phyloP scores from a whole-genome alignment of 2,797 vertebrate genomes.

The Sebastes jordani region DNA sequence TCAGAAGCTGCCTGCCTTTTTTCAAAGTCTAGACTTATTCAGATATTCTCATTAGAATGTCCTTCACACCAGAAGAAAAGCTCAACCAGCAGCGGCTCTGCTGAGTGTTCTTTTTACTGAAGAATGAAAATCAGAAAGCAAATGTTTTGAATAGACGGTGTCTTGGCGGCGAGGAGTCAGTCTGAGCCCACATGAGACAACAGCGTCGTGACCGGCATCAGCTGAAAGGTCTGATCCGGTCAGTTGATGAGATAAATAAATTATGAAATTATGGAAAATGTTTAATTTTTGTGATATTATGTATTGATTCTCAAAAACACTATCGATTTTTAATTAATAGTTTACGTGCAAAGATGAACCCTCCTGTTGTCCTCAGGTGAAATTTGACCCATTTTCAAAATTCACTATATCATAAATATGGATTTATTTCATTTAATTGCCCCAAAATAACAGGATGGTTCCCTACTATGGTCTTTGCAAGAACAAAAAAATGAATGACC shows the following conservation, averaged over 20 bases:
- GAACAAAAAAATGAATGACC: no score
- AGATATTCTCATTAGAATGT: constrained; percentile 20
- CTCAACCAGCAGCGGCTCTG: background rate
- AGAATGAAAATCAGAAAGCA: background rate
- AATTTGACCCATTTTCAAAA: no score
- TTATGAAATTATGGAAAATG: background rate
- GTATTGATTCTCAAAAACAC: no score
- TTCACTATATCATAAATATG: no score
- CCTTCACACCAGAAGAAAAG: constrained; percentile 20
- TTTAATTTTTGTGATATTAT: no score
- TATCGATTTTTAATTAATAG: no score
- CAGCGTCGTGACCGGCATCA: background rate
- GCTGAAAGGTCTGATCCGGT: background rate
- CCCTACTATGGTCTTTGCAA: no score
- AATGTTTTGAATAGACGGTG: background rate
- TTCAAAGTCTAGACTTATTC: constrained; percentile 44
- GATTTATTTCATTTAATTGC: no score
- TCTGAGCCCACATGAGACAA: background rate
- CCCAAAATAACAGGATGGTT: no score
- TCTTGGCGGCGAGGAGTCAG: background rate
- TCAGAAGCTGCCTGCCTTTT: background rate
- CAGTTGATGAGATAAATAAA: background rate
- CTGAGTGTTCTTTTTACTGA: background rate
- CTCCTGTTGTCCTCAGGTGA: no score
- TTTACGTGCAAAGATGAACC: no score